Conservation (phyloP, 1,140 invertebrate genomes). For the Stenopsyche tienmushanensis region DNA sequence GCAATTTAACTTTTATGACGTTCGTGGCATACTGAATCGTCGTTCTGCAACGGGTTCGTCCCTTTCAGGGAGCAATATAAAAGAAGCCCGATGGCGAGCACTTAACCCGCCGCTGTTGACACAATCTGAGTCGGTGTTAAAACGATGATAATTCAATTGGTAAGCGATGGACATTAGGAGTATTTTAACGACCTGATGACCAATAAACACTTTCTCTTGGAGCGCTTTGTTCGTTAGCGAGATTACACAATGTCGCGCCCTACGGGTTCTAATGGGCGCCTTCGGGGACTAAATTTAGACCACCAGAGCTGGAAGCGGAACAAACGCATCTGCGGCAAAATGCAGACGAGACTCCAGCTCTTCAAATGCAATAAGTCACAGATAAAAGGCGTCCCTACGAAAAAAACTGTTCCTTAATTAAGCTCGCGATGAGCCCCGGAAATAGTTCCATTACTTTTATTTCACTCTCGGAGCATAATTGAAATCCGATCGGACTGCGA, state of each 20-base stretch:
- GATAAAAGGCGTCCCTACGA: not conserved
- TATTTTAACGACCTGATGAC: slow-evolving; percentile 1
- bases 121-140: too few relatives aligned
- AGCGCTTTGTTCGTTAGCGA: slow-evolving; percentile 8
- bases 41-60: too few relatives aligned
- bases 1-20: too few relatives aligned
- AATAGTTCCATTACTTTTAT: not conserved
- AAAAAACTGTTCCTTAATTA: not conserved
- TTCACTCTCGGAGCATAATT: not conserved
- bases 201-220: too few relatives aligned
- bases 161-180: not conserved
- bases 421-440: not conserved
- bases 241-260: slow-evolving; percentile 15
- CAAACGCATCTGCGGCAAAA: slow-evolving; percentile 18
- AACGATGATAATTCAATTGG: slow-evolving; percentile 8
- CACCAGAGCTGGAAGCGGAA: slow-evolving; percentile 11
- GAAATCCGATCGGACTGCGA: not conserved
- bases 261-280: slow-evolving; percentile 7
- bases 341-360: slow-evolving; percentile 4
- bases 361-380: not conserved
- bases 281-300: slow-evolving; percentile 25
- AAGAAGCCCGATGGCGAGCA: too few relatives aligned
- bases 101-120: too few relatives aligned
- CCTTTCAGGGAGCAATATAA: too few relatives aligned
- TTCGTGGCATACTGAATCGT: too few relatives aligned